Evolutionary conservation across 2,888 invertebrate genomes (phyloP), one percentile per base, ranked within the genome.

Genomic region (Idaea biselata): DNA sequence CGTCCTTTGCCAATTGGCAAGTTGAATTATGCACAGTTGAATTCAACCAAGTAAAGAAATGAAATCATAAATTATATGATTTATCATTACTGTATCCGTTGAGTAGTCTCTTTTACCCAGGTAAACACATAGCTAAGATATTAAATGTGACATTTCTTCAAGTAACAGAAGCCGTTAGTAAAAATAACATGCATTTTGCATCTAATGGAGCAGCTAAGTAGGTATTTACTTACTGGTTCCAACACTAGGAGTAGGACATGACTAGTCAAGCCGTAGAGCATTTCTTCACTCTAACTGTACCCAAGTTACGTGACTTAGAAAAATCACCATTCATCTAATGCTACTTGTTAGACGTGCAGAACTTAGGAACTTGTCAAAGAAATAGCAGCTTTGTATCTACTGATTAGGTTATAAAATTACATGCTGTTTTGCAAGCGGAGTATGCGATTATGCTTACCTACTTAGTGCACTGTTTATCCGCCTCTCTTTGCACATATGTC

Each of bases 271-370:
- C 14, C 44, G 44, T 14, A 2, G 44, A 44, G 11, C 44, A 44
- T 44, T 62, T 72, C 67, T 69, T 67, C 5, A 25, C 55, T 63
- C 71, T 83, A 87, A 84, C 85, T 78, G 87, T 86, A 81, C 66
- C 68, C 74, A 70, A 73, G 75, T 79, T 83, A 88, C 86, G 88
- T 88, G 88, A 83, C 82, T 80, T 73, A 79, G 78, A 78, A 78
- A 80, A 82, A 82, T 83, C 83, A 75, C 72, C 79, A 79, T 79
- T 82, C 74, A 80, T 78, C 76, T 74, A 63, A 69, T 65, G 74
- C 75, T 77, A 70, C 70, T 63, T 65, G 58, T 60, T 61, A 18
- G 60, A 69, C 62, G 66, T 61, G 66, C 63, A 66, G 59, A 65
- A 67, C 58, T 62, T 59, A 53, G 57, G 17, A 32, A n/a, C 16